A percentile compares a stretch with the other conserved stretches of the same genome.
These are phyloP conservation scores for Hypanus sabinus DNA, from an alignment of 2,113 vertebrate species.

Conservation along the genomic window DNA sequence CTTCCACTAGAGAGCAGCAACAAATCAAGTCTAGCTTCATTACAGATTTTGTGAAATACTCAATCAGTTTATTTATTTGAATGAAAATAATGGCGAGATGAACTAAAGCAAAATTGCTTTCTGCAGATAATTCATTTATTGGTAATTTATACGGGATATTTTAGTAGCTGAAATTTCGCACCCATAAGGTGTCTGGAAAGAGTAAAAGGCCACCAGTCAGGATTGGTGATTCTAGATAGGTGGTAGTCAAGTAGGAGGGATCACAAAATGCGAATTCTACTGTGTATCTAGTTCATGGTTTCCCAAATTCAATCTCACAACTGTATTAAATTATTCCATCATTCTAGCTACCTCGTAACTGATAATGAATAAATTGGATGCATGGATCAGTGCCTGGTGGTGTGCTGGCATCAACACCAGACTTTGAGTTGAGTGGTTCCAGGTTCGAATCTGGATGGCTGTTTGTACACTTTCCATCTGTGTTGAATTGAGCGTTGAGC, in stretches of 20 bases:
- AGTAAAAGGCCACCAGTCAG: no score
- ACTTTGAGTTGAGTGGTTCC: no score
- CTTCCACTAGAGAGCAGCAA: constrained; percentile 33
- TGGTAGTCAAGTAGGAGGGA: not conserved
- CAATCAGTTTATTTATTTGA: not conserved
- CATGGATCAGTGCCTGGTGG: no score
- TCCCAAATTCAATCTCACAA: no score
- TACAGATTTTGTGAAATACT: not conserved
- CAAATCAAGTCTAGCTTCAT: not conserved
- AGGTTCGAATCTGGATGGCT: no score
- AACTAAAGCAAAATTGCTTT: not conserved
- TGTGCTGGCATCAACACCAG: no score
- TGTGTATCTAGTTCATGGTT: not conserved
- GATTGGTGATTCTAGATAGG: not conserved
- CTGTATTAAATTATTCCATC: not conserved
- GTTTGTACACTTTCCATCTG: no score
- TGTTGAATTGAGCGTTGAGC: no score
- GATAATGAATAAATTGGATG: not conserved
- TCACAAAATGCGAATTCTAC: no score
- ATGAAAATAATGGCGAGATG: not conserved
- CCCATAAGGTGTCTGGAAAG: not conserved
- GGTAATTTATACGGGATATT: not conserved
- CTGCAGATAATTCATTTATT: not conserved
- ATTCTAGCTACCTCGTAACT: not conserved
- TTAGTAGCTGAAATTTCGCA: not conserved